Conservation (phyloP, 2,888 invertebrate genomes). For the Oxyscelio sp. region DNA sequence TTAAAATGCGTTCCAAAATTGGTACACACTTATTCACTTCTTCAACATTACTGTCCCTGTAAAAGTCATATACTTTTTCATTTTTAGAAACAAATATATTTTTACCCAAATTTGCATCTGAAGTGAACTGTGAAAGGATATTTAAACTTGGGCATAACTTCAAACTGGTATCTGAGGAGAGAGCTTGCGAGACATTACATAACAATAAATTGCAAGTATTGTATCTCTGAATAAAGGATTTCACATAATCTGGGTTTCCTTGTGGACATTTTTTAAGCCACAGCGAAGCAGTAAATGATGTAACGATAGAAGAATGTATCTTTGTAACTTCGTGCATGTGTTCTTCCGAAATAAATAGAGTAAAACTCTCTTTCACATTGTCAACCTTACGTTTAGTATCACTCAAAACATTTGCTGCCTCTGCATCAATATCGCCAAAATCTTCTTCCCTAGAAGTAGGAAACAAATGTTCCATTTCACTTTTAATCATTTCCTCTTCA, state of each 20-base stretch:
- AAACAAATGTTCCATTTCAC: slow-evolving; percentile 92
- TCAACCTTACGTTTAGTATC: slow-evolving; percentile 1
- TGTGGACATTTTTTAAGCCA: slow-evolving; percentile 89
- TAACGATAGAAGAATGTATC: slow-evolving; percentile 91
- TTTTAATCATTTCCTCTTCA: slow-evolving; percentile 91
- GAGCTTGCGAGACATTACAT: slow-evolving; percentile 89
- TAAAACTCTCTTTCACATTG: background rate
- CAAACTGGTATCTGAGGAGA: slow-evolving; percentile 90
- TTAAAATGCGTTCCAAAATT: slow-evolving; percentile 91
- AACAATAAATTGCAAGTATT: slow-evolving; percentile 90
- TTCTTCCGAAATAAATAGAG: slow-evolving; percentile 83
- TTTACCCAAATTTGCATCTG: slow-evolving; percentile 89
- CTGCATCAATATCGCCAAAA: slow-evolving; percentile 91
- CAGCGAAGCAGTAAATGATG: slow-evolving; percentile 90
- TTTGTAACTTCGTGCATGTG: slow-evolving; percentile 90
- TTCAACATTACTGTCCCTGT: slow-evolving; percentile 94
- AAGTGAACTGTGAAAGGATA: slow-evolving; percentile 89
- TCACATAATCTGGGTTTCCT: slow-evolving; percentile 87
- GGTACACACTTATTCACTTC: slow-evolving; percentile 93
- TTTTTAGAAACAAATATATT: slow-evolving; percentile 70
- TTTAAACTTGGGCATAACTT: slow-evolving; percentile 90
- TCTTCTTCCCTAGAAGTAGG: slow-evolving; percentile 92
- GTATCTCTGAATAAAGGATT: slow-evolving; percentile 90
- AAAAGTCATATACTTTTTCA: slow-evolving; percentile 91
- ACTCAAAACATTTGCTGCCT: background rate